phyloP scores from a whole-genome alignment of 2,113 vertebrate species.

The Nannospalax galili region DNA sequence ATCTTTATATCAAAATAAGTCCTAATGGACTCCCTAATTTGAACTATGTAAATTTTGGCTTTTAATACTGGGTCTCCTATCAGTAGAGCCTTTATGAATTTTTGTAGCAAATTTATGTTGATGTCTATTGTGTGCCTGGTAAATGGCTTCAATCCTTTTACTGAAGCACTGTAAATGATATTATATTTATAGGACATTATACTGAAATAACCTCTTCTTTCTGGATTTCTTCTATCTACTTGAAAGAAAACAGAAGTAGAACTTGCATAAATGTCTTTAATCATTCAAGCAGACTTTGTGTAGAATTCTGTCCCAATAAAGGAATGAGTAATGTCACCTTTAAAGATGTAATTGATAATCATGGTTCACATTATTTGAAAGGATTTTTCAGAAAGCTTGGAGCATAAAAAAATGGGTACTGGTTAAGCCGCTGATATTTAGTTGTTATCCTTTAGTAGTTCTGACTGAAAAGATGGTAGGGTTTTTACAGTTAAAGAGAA shows the following conservation, averaged over 20 bases:
- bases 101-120: background rate
- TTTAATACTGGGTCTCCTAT: background rate
- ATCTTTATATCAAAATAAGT: conserved; percentile 42
- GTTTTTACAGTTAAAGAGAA: conserved; percentile 6
- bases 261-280: conserved; percentile 38
- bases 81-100: background rate
- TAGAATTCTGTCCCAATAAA: conserved; percentile 41
- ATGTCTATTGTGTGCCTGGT: background rate
- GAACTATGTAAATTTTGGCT: background rate
- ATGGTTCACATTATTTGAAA: conserved; percentile 14
- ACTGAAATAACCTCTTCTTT: background rate
- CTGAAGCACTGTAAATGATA: background rate
- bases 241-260: conserved; percentile 28
- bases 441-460: background rate
- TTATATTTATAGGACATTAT: background rate
- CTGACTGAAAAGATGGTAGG: conserved; percentile 27
- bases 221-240: conserved; percentile 17
- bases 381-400: background rate
- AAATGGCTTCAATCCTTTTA: conserved; percentile 34
- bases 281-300: background rate
- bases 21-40: background rate
- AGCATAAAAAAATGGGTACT: background rate
- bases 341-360: background rate
- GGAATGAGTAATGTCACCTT: background rate
- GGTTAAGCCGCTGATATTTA: background rate